Conservation (phyloP, 1,140 invertebrate genomes). For the Mesaphorura yosii region DNA sequence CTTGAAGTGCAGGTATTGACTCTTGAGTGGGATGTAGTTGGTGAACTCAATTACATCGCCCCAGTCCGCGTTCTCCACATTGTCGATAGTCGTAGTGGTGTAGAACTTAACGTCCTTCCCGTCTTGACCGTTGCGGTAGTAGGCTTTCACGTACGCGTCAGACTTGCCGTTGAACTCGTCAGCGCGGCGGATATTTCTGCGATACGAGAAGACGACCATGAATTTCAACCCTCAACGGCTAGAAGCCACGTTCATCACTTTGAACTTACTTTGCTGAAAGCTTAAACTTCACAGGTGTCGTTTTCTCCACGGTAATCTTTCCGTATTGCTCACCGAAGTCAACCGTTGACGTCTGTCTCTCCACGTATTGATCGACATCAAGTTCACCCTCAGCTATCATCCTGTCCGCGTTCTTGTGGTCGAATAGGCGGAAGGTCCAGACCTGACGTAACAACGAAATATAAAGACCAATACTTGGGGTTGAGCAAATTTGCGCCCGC, state of each 20-base stretch:
- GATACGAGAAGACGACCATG: too few relatives aligned
- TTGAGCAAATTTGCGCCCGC: too few relatives aligned
- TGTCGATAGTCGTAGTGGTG: slow-evolving; percentile 18
- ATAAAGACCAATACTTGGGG: background rate
- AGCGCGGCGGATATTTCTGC: slow-evolving; percentile 2
- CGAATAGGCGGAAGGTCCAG: background rate
- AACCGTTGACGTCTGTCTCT: background rate
- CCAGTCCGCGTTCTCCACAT: slow-evolving; percentile 17
- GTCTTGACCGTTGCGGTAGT: slow-evolving; percentile 11
- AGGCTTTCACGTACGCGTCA: slow-evolving; percentile 13
- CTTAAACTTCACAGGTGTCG: slow-evolving; percentile 8
- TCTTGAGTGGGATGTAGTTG: slow-evolving; percentile 5
- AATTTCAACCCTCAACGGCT: too few relatives aligned
- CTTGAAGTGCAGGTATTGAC: slow-evolving; percentile 11
- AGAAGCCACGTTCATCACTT: too few relatives aligned
- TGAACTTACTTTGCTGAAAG: slow-evolving; percentile 5
- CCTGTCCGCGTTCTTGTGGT: background rate
- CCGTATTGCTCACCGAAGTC: background rate
- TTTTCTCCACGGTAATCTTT: slow-evolving; percentile 6
- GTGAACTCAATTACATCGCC: slow-evolving; percentile 15
- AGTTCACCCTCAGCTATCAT: slow-evolving; percentile 12
- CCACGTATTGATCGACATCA: slow-evolving; percentile 15
- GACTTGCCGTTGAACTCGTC: slow-evolving; percentile 1
- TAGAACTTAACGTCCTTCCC: slow-evolving; percentile 17
- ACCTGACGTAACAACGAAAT: background rate